Evolutionary conservation across 2,888 invertebrate genomes (phyloP).

Genomic region (Neoscelio sp.): DNA sequence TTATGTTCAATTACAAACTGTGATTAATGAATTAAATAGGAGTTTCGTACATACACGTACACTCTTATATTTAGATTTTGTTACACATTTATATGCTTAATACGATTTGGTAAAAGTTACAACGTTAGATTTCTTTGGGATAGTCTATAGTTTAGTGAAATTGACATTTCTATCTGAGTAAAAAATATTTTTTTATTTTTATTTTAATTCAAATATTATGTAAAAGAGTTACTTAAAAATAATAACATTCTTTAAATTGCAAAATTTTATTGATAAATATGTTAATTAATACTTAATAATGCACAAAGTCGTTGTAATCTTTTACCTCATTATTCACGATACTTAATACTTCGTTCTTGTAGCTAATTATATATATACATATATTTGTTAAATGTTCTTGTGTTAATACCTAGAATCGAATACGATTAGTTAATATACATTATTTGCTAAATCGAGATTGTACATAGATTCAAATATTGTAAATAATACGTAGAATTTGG

Average conservation of each 20-base stretch:
- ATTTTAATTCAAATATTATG: no score
- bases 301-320: slow-evolving; percentile 20
- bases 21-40: slow-evolving; percentile 66
- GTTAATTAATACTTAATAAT: no score
- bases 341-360: slow-evolving; percentile 38
- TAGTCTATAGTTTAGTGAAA: no score
- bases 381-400: slow-evolving; percentile 39
- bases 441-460: slow-evolving; percentile 43
- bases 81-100: slow-evolving; percentile 13
- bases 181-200: no score
- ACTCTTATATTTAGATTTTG: slow-evolving; percentile 32
- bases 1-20: slow-evolving; percentile 63
- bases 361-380: slow-evolving; percentile 33
- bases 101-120: slow-evolving; percentile 39
- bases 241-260: no score
- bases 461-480: slow-evolving; percentile 42
- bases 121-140: no score
- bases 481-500: slow-evolving; percentile 53
- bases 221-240: no score
- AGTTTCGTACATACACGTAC: slow-evolving; percentile 57
- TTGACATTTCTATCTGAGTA: no score
- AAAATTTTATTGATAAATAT: no score
- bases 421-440: slow-evolving; percentile 22
- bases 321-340: slow-evolving; percentile 30
- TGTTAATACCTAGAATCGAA: slow-evolving; percentile 43